phyloP scores from a whole-genome alignment of 2,888 invertebrate species.

The Diarsia rubi region DNA sequence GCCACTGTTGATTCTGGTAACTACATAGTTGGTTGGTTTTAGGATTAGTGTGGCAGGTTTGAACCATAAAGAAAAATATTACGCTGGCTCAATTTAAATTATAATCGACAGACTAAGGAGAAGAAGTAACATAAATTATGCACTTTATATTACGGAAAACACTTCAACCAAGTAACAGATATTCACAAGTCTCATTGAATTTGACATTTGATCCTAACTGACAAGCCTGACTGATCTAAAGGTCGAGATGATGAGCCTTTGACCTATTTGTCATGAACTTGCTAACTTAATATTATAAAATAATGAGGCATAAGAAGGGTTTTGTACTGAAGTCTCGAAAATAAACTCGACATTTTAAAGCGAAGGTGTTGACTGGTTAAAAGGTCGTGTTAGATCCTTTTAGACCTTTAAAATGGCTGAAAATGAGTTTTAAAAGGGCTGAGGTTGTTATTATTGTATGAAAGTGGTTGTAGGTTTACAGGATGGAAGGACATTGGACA shows the following conservation, averaged over 20 bases:
- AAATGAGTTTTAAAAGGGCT: slow-evolving; percentile 1
- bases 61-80: too few species aligned
- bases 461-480: background rate
- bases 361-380: slow-evolving; percentile 19
- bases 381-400: slow-evolving; percentile 31
- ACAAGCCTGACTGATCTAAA: slow-evolving; percentile 16
- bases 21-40: too few species aligned
- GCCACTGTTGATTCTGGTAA: too few species aligned
- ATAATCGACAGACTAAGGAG: too few species aligned
- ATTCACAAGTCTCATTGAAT: slow-evolving; percentile 5
- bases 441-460: background rate
- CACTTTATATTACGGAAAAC: too few species aligned
- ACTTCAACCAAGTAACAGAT: background rate
- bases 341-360: slow-evolving; percentile 46
- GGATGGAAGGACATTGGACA: too few species aligned
- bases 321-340: slow-evolving; percentile 21
- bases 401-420: slow-evolving; percentile 14
- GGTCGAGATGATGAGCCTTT: slow-evolving; percentile 20
- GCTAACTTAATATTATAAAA: slow-evolving; percentile 7
- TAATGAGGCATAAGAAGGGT: background rate
- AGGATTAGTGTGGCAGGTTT: too few species aligned
- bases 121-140: too few species aligned
- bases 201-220: slow-evolving; percentile 46
- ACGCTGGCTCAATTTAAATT: too few species aligned
- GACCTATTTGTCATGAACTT: slow-evolving; percentile 36